These are phyloP conservation scores for Orycteropus afer DNA, from an alignment of 2,113 vertebrate species.

Conservation along the genomic window DNA sequence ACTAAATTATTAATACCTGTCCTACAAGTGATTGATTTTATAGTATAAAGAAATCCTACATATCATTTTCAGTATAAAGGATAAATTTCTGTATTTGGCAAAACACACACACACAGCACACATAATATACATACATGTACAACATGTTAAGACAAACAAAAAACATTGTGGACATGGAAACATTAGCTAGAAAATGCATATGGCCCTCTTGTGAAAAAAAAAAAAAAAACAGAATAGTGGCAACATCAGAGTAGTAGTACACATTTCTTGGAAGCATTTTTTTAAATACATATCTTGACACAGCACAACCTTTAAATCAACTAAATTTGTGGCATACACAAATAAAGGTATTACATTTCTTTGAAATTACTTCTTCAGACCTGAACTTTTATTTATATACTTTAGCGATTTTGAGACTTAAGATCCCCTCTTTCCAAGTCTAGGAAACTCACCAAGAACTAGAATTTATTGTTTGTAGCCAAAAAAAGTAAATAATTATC, in stretches of 20 bases:
- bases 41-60: not conserved
- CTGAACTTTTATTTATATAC: constrained; percentile 58
- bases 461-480: constrained; percentile 49
- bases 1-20: not conserved
- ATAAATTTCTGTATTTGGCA: not conserved
- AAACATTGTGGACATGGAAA: not conserved
- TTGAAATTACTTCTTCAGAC: constrained; percentile 59
- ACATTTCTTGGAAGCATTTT: constrained; percentile 37
- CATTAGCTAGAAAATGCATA: not conserved
- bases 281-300: constrained; percentile 46
- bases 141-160: not conserved
- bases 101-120: not conserved
- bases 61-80: not conserved
- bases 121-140: not conserved
- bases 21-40: not conserved
- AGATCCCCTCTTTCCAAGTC: constrained; percentile 23
- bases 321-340: constrained; percentile 54
- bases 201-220: not conserved
- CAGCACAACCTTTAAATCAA: constrained; percentile 49
- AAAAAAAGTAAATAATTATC: constrained; percentile 60
- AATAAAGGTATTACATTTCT: constrained; percentile 65
- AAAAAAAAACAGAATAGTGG: not conserved
- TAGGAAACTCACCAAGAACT: constrained; percentile 58
- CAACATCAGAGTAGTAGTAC: not conserved
- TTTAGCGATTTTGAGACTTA: constrained; percentile 43